These are phyloP conservation scores for Meda fulgida DNA, from an alignment of 2,797 vertebrate genomes.

Conservation along the genomic window DNA sequence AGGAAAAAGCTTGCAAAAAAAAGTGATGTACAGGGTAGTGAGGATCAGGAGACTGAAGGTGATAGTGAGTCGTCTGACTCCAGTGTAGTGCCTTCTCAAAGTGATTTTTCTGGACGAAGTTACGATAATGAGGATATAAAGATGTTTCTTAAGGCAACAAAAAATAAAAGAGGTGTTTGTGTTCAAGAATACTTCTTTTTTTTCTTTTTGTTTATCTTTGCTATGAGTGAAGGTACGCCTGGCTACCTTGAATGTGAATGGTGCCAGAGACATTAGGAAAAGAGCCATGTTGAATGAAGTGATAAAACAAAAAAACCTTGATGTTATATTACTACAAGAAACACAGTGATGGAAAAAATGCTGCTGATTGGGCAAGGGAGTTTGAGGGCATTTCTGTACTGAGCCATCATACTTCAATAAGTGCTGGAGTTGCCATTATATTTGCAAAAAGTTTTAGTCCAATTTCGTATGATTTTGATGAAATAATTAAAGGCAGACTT, in stretches of 20 bases:
- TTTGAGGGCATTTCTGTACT: no score
- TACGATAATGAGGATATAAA: not conserved
- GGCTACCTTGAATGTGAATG: conserved; percentile 1
- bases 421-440: not conserved
- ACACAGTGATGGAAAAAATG: no score
- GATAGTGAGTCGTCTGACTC: not conserved
- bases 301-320: not conserved
- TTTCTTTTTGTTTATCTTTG: not conserved
- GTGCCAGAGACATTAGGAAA: not conserved
- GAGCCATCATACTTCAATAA: no score
- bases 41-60: not conserved
- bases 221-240: not conserved
- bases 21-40: not conserved
- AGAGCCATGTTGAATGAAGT: not conserved
- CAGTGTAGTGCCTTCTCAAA: not conserved
- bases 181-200: not conserved
- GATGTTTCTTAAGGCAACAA: not conserved
- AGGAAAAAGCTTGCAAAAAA: not conserved
- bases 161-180: no score
- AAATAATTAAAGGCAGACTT: not conserved
- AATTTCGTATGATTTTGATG: not conserved
- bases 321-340: not conserved
- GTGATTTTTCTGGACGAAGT: not conserved
- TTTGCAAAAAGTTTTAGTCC: not conserved
- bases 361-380: no score